Evolutionary conservation across 2,888 invertebrate genomes (phyloP).

Genomic region (Micoletzkya japonica): DNA sequence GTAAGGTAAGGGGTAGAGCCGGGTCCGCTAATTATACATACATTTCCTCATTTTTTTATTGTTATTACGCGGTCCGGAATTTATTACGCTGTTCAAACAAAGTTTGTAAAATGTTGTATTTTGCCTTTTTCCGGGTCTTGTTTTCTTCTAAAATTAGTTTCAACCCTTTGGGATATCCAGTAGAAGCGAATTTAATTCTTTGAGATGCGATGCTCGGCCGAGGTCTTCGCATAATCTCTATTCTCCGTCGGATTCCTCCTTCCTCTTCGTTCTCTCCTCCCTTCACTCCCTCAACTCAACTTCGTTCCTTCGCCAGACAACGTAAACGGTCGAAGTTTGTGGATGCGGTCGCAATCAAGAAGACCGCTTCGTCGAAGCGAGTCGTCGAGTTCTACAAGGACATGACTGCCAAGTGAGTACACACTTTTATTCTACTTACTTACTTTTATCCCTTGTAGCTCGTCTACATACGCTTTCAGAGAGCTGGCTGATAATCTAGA

Average conservation of each 20-base stretch:
- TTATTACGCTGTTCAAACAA: no score
- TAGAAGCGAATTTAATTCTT: not conserved
- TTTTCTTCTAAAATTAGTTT: no score
- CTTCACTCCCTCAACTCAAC: not conserved
- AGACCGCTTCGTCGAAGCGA: slow-evolving; percentile 44
- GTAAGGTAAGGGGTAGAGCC: no score
- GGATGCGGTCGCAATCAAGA: slow-evolving; percentile 49
- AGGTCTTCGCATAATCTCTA: not conserved
- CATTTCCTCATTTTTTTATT: no score
- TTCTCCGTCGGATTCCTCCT: no score
- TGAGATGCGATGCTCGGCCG: slow-evolving; percentile 9
- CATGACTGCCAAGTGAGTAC: slow-evolving; percentile 40
- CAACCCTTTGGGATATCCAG: no score
- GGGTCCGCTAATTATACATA: no score
- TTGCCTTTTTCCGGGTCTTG: no score
- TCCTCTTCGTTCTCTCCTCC: no score
- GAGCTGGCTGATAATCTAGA: slow-evolving; percentile 42
- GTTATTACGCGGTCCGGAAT: no score
- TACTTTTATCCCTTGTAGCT: not conserved
- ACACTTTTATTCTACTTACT: slow-evolving; percentile 5
- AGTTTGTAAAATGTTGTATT: no score
- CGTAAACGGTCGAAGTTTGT: slow-evolving; percentile 43
- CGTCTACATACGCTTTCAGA: slow-evolving; percentile 25
- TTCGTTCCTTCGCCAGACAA: slow-evolving; percentile 33
- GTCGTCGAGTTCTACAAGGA: slow-evolving; percentile 47